A percentile compares a stretch with the other conserved stretches of the same genome.
These are phyloP conservation scores for Cyclophora punctaria DNA, from an alignment of 2,888 invertebrate genomes.

Conservation along the genomic window DNA sequence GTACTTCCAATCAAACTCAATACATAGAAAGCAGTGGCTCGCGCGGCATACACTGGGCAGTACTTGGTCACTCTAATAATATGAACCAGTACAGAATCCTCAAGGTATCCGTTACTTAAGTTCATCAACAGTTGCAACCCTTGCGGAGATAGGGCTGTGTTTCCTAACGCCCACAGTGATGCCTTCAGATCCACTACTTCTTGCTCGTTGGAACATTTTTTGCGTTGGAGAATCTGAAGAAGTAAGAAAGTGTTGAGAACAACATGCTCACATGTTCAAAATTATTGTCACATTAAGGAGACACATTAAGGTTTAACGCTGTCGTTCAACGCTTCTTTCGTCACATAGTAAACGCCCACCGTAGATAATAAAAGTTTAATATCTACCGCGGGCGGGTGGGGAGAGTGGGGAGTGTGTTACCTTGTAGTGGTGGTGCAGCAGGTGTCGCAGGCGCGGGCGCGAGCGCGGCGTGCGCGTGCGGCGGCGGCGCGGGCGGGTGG, in stretches of 20 bases:
- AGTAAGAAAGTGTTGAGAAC: background rate
- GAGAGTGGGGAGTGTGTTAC: no score
- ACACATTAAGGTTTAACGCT: no score
- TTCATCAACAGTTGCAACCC: constrained; percentile 84
- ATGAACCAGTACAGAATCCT: constrained; percentile 60
- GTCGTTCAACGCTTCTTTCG: no score
- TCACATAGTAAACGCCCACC: no score
- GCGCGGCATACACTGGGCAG: constrained; percentile 88
- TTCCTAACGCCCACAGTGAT: constrained; percentile 92
- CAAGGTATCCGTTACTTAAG: constrained; percentile 51
- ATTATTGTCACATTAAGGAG: no score
- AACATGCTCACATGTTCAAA: no score
- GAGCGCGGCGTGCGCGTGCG: no score
- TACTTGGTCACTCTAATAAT: constrained; percentile 82
- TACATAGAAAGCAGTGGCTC: constrained; percentile 92
- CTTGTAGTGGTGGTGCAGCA: no score
- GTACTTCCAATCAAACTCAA: constrained; percentile 91
- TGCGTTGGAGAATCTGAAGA: constrained; percentile 53
- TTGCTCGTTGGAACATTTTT: constrained; percentile 77
- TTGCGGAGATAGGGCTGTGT: constrained; percentile 83
- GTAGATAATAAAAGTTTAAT: no score
- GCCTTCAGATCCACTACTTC: constrained; percentile 88
- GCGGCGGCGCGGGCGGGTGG: no score
- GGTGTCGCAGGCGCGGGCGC: no score
- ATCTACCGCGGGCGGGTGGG: no score